Percentiles rank a stretch among this genome's conserved stretches.
These are phyloP conservation scores for Urocitellus parryii DNA, from an alignment of 2,113 vertebrate species.

Conservation along the genomic window DNA sequence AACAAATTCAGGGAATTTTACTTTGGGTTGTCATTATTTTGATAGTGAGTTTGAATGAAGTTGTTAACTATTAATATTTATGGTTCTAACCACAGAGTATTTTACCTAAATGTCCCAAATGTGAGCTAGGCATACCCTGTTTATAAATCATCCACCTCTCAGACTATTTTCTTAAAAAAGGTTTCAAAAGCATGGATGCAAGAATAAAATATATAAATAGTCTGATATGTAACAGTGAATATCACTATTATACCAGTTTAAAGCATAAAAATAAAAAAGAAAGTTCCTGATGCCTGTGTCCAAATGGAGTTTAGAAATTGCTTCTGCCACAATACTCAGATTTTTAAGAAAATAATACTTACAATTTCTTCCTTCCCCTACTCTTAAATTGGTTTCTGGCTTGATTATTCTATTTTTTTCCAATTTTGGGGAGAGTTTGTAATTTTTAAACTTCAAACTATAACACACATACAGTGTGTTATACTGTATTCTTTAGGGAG, in stretches of 20 bases:
- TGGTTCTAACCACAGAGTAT: neutral
- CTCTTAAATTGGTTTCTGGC: neutral
- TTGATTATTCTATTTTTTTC: neutral
- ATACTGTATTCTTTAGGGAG: neutral
- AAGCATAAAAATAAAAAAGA: neutral
- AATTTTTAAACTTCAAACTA: neutral
- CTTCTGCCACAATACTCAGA: neutral
- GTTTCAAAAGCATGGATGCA: neutral
- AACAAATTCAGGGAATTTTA: neutral
- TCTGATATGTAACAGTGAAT: neutral
- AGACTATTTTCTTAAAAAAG: slow-evolving; percentile 29
- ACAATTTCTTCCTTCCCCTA: neutral
- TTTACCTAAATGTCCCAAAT: neutral
- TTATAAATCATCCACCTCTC: neutral
- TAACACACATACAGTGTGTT: neutral
- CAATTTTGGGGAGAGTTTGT: neutral
- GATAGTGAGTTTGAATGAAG: neutral
- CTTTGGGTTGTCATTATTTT: slow-evolving; percentile 10
- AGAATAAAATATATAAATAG: slow-evolving; percentile 19
- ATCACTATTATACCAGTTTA: no score
- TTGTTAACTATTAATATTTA: neutral
- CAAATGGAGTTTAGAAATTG: slow-evolving; percentile 13
- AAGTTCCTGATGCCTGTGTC: neutral
- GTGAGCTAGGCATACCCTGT: neutral
- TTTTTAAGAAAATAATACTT: slow-evolving; percentile 44